Conservation (phyloP, 2,888 invertebrate genomes). For the Lithodes maja region DNA sequence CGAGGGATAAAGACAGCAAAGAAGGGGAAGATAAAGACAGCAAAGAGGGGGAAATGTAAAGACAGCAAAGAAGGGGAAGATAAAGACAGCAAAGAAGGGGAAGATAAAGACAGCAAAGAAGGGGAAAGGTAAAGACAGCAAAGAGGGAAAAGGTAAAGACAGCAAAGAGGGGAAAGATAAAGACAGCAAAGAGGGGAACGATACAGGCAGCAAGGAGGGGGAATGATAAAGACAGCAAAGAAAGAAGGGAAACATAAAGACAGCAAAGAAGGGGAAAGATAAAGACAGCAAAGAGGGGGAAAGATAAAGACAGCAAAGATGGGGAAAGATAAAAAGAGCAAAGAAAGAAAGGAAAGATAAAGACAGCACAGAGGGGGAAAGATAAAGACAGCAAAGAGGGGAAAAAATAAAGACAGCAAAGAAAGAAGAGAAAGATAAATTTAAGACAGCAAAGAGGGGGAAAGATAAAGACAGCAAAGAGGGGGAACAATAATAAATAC, state of each 20-base stretch:
- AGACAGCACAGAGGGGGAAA: neutral
- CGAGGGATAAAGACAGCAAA: too few species aligned
- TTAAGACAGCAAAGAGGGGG: neutral
- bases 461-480: neutral
- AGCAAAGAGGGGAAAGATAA: constrained; percentile 17
- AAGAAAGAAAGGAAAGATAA: neutral
- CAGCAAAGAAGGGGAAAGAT: neutral
- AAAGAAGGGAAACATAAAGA: neutral
- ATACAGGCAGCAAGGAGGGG: neutral
- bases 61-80: too few species aligned
- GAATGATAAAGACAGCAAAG: neutral
- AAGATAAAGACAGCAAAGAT: neutral
- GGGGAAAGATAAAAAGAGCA: constrained; percentile 1
- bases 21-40: too few species aligned
- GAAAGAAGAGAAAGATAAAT: neutral
- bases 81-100: too few species aligned
- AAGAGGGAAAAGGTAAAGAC: neutral
- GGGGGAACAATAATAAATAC: neutral
- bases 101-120: constrained; percentile 6
- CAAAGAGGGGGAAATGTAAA: too few species aligned
- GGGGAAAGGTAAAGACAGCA: neutral
- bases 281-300: neutral
- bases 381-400: neutral
- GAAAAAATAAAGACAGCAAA: neutral
- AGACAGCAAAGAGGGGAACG: neutral